A percentile compares a stretch with the other conserved stretches of the same genome.
These are phyloP conservation scores for Aleiodes leptofemur DNA, from an alignment of 2,888 invertebrate genomes.

Conservation along the genomic window DNA sequence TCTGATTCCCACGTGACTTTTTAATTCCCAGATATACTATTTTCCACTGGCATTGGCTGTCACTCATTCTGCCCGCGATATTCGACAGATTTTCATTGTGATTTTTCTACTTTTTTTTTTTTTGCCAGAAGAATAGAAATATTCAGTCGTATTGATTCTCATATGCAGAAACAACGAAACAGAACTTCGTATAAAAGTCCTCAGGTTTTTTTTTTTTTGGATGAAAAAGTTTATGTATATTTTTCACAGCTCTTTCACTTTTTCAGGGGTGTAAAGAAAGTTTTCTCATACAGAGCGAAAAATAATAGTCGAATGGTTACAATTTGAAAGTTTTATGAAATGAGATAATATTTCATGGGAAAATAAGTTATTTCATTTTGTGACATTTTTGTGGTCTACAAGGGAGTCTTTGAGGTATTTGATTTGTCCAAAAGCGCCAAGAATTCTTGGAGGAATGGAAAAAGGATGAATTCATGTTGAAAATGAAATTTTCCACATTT, in stretches of 20 bases:
- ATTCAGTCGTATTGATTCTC: conserved; percentile 16
- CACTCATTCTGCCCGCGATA: neutral
- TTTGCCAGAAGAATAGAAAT: neutral
- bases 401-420: neutral
- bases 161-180: neutral
- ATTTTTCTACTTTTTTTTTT: neutral
- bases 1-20: conserved; percentile 11
- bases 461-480: too few relatives aligned
- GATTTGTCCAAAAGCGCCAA: neutral
- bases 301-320: too few relatives aligned
- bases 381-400: too few relatives aligned
- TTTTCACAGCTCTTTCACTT: neutral
- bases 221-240: neutral
- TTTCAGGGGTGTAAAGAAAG: too few relatives aligned
- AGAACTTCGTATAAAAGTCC: too few relatives aligned
- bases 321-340: too few relatives aligned
- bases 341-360: too few relatives aligned
- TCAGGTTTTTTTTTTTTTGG: neutral
- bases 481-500: too few relatives aligned
- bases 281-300: too few relatives aligned
- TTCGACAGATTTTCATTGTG: conserved; percentile 5
- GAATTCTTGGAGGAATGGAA: too few relatives aligned
- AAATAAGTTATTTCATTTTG: too few relatives aligned
- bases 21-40: neutral
- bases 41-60: neutral